Evolutionary conservation across 1,140 invertebrate species (phyloP).

Genomic region (Cotesia glomerata): DNA sequence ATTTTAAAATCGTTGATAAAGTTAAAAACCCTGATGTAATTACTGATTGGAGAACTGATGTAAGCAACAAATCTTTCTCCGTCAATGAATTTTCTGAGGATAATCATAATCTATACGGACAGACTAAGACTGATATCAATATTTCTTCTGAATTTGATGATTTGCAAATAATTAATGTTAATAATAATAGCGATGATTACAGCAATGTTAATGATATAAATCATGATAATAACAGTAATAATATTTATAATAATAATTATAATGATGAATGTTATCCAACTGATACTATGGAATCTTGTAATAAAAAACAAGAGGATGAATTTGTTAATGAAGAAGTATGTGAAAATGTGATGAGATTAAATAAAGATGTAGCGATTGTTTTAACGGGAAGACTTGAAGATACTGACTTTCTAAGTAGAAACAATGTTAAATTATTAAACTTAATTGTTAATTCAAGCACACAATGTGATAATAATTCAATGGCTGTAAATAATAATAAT

Average conservation of each 20-base stretch:
- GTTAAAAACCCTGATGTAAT: background rate
- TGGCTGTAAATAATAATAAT: constrained; percentile 40
- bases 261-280: background rate
- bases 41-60: background rate
- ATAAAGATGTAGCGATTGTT: constrained; percentile 57
- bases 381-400: constrained; percentile 53
- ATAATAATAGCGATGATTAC: background rate
- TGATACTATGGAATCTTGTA: background rate
- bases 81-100: background rate
- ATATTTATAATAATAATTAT: constrained; percentile 29
- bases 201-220: background rate
- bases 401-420: constrained; percentile 44
- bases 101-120: background rate
- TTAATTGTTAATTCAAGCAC: constrained; percentile 47
- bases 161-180: background rate
- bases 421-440: constrained; percentile 52
- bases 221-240: background rate
- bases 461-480: constrained; percentile 30
- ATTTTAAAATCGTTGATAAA: constrained; percentile 34
- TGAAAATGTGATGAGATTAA: constrained; percentile 40
- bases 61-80: background rate
- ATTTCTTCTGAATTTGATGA: background rate
- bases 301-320: constrained; percentile 23
- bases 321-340: constrained; percentile 17
- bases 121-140: constrained; percentile 1